Conservation (phyloP, 2,888 invertebrate species). For the Rotaria macrura region DNA sequence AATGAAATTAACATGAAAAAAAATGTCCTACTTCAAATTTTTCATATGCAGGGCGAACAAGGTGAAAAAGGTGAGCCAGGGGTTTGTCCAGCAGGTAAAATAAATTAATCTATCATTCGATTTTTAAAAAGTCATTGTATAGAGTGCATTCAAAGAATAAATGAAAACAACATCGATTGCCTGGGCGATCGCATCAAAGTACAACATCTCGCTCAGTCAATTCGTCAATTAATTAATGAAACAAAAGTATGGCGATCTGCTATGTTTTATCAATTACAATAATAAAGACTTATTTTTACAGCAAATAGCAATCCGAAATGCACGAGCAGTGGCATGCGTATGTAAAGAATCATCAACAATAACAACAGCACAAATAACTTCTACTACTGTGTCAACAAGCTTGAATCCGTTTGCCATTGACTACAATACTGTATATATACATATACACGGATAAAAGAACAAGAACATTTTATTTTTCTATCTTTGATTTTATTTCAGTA, state of each 20-base stretch:
- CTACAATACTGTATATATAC: not conserved
- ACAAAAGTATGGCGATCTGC: not conserved
- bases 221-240: not conserved
- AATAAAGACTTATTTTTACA: not conserved
- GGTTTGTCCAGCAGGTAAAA: not conserved
- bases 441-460: not conserved
- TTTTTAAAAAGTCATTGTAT: not conserved
- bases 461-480: no score
- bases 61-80: not conserved
- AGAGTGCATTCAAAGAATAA: not conserved
- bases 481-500: not conserved
- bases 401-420: not conserved
- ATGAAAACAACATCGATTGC: not conserved
- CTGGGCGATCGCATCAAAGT: not conserved
- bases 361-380: not conserved
- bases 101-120: not conserved
- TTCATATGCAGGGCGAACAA: not conserved
- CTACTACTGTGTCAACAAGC: not conserved
- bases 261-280: not conserved
- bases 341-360: not conserved
- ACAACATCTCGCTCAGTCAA: not conserved
- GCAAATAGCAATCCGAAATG: not conserved
- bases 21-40: not conserved
- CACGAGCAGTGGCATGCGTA: not conserved
- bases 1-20: not conserved